Evolutionary conservation across 1,140 invertebrate species (phyloP), one percentile per base, ranked within the genome.

Genomic region (Drosophila parabipectinata): DNA sequence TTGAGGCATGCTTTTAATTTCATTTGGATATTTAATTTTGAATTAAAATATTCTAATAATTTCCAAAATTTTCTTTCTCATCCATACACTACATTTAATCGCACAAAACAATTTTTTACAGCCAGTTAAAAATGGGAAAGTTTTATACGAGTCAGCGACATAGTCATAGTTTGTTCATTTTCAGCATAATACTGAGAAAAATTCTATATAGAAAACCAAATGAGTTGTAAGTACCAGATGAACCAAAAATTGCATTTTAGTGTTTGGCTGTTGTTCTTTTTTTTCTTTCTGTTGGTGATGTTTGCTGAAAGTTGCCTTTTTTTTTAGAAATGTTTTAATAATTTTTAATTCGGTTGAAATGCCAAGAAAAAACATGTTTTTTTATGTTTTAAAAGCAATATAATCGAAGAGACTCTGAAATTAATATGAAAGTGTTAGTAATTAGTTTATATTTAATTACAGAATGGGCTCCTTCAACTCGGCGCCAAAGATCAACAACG

Each of bases 391-490:
- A 14, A 10, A 58, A n/a, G 51, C 44, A 45, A 32, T 32, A 50
- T 68, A 68, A 79, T 73, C 34, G 34, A 79, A 60, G n/a, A 32
- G 37, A 30, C 9, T 32, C 5, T 8, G 6, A 34, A 7, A 3
- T 21, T 21, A 15, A 32, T 7, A 2, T 12, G 0, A 3, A 1
- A 12, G 12, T 58, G 7, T 30, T 30, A 30, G 14, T 30, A 39
- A 15, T 12, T 34, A 4, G 3, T 4, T 37, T 37, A n/a, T 2
- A 12, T 44, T n/a, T 28, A 52, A 24, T 76, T 82, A 3, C 89
- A 96, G 95, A 91, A 96, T 96, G 95, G 95, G 95, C 30, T 95
- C 95, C 90, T 96, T 96, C 72, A 95, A 94, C 47, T 95, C 95
- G 24, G 92, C 94, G 6, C 94, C 95, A 48, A 95, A 95, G 90